Evolutionary conservation across 2,888 invertebrate genomes (phyloP).

Genomic region (Andrena camellia): DNA sequence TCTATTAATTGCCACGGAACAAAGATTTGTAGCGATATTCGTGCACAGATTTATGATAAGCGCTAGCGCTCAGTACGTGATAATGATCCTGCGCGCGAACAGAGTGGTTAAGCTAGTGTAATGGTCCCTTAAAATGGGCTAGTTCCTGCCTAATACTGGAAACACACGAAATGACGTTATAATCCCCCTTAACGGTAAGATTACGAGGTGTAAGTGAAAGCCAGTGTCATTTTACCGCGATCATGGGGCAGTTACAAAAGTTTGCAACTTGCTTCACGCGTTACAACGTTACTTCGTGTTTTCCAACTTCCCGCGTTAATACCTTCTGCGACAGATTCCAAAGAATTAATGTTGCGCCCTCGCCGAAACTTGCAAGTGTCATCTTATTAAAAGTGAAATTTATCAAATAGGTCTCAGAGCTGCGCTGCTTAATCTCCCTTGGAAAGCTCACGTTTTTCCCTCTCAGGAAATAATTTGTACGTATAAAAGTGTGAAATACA

Average conservation of each 20-base stretch:
- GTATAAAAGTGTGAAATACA: background rate
- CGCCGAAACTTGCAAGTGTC: background rate
- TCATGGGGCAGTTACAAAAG: constrained; percentile 26
- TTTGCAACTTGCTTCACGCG: constrained; percentile 6
- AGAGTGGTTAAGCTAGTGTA: constrained; percentile 34
- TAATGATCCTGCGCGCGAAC: constrained; percentile 36
- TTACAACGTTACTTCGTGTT: background rate
- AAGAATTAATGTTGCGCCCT: constrained; percentile 25
- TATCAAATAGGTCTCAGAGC: no score
- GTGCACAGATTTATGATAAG: constrained; percentile 31
- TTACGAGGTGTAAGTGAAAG: constrained; percentile 51
- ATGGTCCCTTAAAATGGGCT: constrained; percentile 52
- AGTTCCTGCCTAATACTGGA: constrained; percentile 45
- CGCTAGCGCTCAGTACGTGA: constrained; percentile 5
- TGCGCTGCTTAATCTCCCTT: no score
- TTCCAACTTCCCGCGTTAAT: constrained; percentile 10
- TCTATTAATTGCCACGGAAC: constrained; percentile 22
- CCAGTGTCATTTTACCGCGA: constrained; percentile 1
- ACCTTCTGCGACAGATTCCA: constrained; percentile 2
- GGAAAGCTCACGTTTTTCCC: no score
- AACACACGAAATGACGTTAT: constrained; percentile 46
- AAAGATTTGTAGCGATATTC: constrained; percentile 32
- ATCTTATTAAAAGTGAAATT: no score
- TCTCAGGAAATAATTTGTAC: no score
- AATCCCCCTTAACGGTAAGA: constrained; percentile 55